phyloP scores from a whole-genome alignment of 2,888 invertebrate genomes.

The Synanthedon tipuliformis region DNA sequence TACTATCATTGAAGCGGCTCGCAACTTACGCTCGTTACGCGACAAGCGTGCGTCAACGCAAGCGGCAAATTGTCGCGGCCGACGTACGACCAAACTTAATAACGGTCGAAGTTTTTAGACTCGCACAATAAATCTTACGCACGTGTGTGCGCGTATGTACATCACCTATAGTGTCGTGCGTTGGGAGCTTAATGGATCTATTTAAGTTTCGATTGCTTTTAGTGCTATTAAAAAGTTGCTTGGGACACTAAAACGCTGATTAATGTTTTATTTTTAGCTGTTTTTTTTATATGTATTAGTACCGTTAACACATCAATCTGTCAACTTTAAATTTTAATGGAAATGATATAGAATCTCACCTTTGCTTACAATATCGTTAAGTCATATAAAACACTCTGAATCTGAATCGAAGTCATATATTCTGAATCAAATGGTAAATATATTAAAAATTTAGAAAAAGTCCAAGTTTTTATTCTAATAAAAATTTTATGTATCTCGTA shows the following conservation, averaged over 20 bases:
- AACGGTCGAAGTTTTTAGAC: conserved; percentile 27
- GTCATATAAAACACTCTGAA: too few species aligned
- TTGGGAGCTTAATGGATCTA: conserved; percentile 7
- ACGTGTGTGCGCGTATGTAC: conserved; percentile 12
- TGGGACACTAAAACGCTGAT: neutral
- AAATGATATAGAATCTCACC: too few species aligned
- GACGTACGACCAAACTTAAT: conserved; percentile 25
- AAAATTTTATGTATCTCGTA: too few species aligned
- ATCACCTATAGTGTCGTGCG: conserved; percentile 6
- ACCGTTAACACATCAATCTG: too few species aligned
- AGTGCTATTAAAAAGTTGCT: conserved; percentile 3
- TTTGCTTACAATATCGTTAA: too few species aligned
- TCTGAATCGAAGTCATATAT: too few species aligned
- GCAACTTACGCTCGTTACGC: conserved; percentile 10
- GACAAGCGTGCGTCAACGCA: conserved; percentile 17
- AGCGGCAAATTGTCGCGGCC: conserved; percentile 17
- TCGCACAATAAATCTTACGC: conserved; percentile 18
- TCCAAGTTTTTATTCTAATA: too few species aligned
- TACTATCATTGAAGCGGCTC: conserved; percentile 6
- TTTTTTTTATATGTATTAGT: too few species aligned
- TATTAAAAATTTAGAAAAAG: too few species aligned
- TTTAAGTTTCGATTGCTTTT: conserved; percentile 12
- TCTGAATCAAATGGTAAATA: too few species aligned
- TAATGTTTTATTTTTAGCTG: too few species aligned
- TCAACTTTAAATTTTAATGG: too few species aligned